phyloP scores from a whole-genome alignment of 2,888 invertebrate genomes.

The Campopleginae sp. region DNA sequence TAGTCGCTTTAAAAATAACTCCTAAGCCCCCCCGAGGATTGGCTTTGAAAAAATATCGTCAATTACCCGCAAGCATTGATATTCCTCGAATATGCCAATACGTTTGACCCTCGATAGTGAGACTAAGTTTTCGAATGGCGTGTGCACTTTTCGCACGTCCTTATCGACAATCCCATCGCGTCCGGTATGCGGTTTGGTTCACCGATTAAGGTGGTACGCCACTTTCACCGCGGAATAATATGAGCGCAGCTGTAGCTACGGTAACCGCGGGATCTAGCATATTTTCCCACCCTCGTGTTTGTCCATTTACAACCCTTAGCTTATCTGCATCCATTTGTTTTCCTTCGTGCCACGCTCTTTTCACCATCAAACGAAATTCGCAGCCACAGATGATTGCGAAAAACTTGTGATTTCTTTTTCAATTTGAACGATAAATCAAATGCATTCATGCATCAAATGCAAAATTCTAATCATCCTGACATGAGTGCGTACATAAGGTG shows the following conservation, averaged over 20 bases:
- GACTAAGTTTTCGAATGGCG: background rate
- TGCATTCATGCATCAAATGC: too few relatives aligned
- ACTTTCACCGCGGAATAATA: constrained; percentile 58
- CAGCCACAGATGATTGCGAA: background rate
- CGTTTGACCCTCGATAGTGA: background rate
- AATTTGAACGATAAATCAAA: background rate
- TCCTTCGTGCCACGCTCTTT: too few relatives aligned
- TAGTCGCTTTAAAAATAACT: too few relatives aligned
- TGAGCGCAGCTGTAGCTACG: background rate
- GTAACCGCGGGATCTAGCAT: background rate
- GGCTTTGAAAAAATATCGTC: background rate
- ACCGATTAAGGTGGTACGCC: constrained; percentile 54
- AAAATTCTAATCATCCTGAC: constrained; percentile 41
- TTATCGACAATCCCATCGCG: constrained; percentile 53
- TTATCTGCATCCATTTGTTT: background rate
- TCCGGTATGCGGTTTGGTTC: constrained; percentile 14
- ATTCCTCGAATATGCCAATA: background rate
- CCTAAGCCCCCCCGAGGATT: too few relatives aligned
- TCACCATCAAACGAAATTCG: background rate
- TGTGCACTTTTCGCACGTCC: constrained; percentile 43
- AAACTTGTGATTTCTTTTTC: background rate
- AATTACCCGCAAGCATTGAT: background rate
- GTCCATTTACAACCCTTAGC: background rate
- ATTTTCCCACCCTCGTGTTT: constrained; percentile 25
- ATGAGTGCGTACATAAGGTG: background rate